These are phyloP conservation scores for Elgonia sp. DNA, from an alignment of 2,888 invertebrate species.

Conservation along the genomic window DNA sequence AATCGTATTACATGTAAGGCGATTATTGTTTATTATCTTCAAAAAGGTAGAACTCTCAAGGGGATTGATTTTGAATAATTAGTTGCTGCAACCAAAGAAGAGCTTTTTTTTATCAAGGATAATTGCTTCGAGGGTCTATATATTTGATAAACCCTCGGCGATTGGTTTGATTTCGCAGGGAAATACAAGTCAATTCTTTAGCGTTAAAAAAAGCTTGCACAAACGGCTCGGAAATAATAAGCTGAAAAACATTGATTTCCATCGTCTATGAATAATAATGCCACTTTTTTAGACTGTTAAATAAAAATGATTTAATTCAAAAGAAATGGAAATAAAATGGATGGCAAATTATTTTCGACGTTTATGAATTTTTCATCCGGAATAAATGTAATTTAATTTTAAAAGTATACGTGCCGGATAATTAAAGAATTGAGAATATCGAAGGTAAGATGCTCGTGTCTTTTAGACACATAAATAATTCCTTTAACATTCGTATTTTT, in stretches of 20 bases:
- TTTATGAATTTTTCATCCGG: too few relatives aligned
- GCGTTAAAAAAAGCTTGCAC: neutral
- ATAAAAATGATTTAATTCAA: too few relatives aligned
- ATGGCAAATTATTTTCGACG: too few relatives aligned
- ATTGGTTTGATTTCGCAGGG: neutral
- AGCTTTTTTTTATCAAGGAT: neutral
- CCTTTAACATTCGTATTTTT: too few relatives aligned
- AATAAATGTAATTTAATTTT: too few relatives aligned
- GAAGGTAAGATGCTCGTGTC: too few relatives aligned
- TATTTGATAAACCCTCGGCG: neutral
- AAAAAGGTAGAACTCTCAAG: neutral
- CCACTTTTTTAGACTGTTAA: too few relatives aligned
- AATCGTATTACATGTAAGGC: neutral
- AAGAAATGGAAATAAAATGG: too few relatives aligned
- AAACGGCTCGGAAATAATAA: neutral
- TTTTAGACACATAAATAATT: too few relatives aligned
- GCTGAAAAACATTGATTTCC: neutral
- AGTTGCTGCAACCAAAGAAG: neutral
- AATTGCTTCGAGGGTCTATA: neutral
- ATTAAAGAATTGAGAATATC: too few relatives aligned
- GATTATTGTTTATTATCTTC: slow-evolving; percentile 33
- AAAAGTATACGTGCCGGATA: too few relatives aligned
- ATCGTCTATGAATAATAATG: too few relatives aligned
- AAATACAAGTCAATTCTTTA: neutral
- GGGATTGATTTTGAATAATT: slow-evolving; percentile 25